Percentiles rank a stretch among this genome's conserved stretches.
These are phyloP conservation scores for Neosilurus hyrtlii DNA, from an alignment of 2,797 vertebrate species.

Conservation along the genomic window DNA sequence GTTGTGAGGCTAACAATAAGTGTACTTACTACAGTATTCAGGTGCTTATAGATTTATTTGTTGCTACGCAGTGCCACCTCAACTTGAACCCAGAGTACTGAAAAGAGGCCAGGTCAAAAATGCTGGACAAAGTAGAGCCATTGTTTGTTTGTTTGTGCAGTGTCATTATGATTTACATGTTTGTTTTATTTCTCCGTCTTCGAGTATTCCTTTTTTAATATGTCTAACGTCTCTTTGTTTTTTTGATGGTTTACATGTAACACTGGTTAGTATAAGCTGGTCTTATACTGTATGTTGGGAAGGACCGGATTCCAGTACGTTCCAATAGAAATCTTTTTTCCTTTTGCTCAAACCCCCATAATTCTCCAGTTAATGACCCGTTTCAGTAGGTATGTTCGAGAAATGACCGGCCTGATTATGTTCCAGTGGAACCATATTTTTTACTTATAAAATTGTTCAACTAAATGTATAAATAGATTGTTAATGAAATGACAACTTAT, in stretches of 20 bases:
- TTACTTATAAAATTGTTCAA: not conserved
- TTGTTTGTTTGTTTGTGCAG: constrained; percentile 5
- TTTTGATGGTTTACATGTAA: constrained; percentile 40
- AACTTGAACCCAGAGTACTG: constrained; percentile 22
- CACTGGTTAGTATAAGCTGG: constrained; percentile 56
- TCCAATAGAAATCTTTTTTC: not conserved
- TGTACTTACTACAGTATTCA: constrained; percentile 54
- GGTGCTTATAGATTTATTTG: constrained; percentile 29
- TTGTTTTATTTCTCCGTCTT: constrained; percentile 24
- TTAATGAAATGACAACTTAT: constrained; percentile 18
- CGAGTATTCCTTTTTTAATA: constrained; percentile 37
- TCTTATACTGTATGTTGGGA: constrained; percentile 46
- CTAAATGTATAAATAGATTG: not conserved
- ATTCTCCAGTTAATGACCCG: too few relatives aligned
- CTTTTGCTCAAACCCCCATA: not conserved
- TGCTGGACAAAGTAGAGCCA: constrained; percentile 44
- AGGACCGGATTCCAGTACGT: not conserved
- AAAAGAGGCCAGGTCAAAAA: constrained; percentile 41
- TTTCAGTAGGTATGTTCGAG: not conserved
- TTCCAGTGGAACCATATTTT: constrained; percentile 9
- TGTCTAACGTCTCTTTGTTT: constrained; percentile 27
- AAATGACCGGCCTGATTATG: not conserved
- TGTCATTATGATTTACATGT: constrained; percentile 27
- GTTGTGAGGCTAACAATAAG: constrained; percentile 72
- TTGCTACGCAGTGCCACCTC: constrained; percentile 27